Evolutionary conservation across 2,888 invertebrate species (phyloP), one percentile per base, ranked within the genome.

Genomic region (Taphrorychus bicolor): DNA sequence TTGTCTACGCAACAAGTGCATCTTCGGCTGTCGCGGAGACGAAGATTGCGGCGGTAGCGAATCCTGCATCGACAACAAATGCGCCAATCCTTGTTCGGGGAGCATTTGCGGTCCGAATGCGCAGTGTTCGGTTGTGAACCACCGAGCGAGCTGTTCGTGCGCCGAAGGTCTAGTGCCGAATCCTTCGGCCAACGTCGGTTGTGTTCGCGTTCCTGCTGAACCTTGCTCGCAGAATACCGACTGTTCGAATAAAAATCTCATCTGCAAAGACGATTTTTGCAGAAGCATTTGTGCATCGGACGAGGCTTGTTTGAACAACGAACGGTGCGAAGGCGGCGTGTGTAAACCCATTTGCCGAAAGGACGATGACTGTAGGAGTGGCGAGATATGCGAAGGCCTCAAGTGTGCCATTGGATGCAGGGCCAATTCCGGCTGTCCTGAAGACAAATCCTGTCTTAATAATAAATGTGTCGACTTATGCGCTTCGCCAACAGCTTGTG

Each of bases 31-130:
- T 78, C 90, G 93, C 72, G 87, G 88, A 16, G 93, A 95, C 76
- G 94, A 93, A 74, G 95, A 96, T 79, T 95, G 95, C 80, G 90
- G 92, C 72, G 90, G 90, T 0, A 91, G 91, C 59, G 92, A 94
- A 79, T 89, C 93, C 4, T 95, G 95, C 76, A 85, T 90, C 73
- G 88, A 88, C 71, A 93, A 94, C 79, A 88, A 89, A 75, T 95
- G 95, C 76, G 84, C 87, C 66, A 91, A 93, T 80, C 94, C 94
- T 0, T 93, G 94, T 76, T 76, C 82, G 70, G 86, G 88, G 56
- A 89, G 88, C 74, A 93, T 94, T 0, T 95, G 95, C 77, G 95
- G 95, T 14, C 93, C 94, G 0, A 94, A 94, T 77, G 92, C 94
- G 0, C 83, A 88, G 17, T 94, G 95, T 77, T 87, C 91, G 0